Percentiles rank a stretch among this genome's conserved stretches.
These are phyloP conservation scores for Nineta flava DNA, from an alignment of 2,888 invertebrate species.

Conservation along the genomic window DNA sequence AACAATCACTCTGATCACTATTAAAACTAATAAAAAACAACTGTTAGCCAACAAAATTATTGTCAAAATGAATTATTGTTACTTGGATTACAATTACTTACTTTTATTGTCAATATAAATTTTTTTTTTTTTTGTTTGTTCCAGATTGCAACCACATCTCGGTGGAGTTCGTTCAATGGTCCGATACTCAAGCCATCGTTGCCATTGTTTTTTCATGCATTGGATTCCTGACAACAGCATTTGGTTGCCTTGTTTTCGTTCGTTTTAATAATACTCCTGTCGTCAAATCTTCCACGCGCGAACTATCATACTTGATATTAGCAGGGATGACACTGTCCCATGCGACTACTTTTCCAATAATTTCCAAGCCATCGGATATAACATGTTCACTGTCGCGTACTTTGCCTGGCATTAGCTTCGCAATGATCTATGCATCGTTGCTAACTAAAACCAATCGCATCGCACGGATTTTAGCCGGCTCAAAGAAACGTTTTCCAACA, in stretches of 20 bases:
- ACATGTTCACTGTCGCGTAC: conserved; percentile 42
- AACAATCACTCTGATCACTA: too few relatives aligned
- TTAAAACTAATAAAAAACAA: too few relatives aligned
- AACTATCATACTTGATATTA: conserved; percentile 54
- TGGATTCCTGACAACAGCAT: conserved; percentile 45
- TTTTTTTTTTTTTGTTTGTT: conserved; percentile 11
- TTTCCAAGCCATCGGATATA: conserved; percentile 39
- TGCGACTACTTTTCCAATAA: conserved; percentile 43
- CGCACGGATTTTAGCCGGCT: conserved; percentile 54
- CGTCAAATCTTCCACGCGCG: conserved; percentile 51
- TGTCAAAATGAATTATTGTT: too few relatives aligned
- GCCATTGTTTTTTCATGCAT: conserved; percentile 39
- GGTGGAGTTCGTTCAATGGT: conserved; percentile 44
- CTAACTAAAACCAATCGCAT: conserved; percentile 67
- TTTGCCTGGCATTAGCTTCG: conserved; percentile 42
- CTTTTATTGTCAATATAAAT: too few relatives aligned
- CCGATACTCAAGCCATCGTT: conserved; percentile 43
- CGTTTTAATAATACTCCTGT: conserved; percentile 59
- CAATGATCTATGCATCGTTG: conserved; percentile 57
- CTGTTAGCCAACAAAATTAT: too few relatives aligned
- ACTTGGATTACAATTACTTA: too few relatives aligned
- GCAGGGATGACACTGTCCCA: conserved; percentile 39
- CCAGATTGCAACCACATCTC: conserved; percentile 40
- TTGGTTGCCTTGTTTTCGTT: conserved; percentile 44
- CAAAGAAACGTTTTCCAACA: conserved; percentile 53